phyloP scores from a whole-genome alignment of 2,888 invertebrate species.

The Cryptops parisi region DNA sequence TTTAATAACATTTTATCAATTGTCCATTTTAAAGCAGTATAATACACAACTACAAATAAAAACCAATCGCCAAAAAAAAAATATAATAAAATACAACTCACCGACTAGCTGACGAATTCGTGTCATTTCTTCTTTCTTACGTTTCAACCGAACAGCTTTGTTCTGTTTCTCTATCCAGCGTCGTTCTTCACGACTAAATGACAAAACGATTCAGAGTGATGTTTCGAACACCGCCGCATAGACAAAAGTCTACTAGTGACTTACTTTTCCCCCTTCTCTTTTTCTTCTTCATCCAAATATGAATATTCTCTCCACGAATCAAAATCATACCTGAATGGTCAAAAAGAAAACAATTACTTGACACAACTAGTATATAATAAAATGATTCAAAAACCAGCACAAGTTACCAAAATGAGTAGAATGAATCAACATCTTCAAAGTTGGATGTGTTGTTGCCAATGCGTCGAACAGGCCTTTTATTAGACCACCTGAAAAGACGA shows the following conservation, averaged over 20 bases:
- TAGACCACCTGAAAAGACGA: constrained; percentile 76
- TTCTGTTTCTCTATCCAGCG: constrained; percentile 98
- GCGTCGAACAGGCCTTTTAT: constrained; percentile 65
- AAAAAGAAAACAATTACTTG: too few species aligned
- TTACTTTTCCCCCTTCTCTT: constrained; percentile 81
- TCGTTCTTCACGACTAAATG: constrained; percentile 64
- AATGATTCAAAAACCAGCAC: too few species aligned
- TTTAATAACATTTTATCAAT: neutral
- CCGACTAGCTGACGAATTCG: constrained; percentile 71
- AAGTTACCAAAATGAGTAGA: constrained; percentile 94
- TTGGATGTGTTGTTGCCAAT: constrained; percentile 61
- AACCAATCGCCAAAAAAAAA: too few species aligned
- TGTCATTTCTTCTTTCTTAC: constrained; percentile 94
- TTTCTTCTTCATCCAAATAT: constrained; percentile 96
- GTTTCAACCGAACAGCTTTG: constrained; percentile 74
- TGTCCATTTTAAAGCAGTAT: too few species aligned
- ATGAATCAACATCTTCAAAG: constrained; percentile 73
- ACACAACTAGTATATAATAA: too few species aligned
- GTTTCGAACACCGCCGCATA: too few species aligned
- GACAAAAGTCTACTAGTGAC: too few species aligned
- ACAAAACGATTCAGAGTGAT: constrained; percentile 17
- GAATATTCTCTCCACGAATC: constrained; percentile 99
- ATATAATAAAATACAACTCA: too few species aligned
- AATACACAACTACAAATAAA: too few species aligned
- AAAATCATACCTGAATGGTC: constrained; percentile 51